Conservation (phyloP, 2,797 vertebrate species). For the Spheniscus humboldti region DNA sequence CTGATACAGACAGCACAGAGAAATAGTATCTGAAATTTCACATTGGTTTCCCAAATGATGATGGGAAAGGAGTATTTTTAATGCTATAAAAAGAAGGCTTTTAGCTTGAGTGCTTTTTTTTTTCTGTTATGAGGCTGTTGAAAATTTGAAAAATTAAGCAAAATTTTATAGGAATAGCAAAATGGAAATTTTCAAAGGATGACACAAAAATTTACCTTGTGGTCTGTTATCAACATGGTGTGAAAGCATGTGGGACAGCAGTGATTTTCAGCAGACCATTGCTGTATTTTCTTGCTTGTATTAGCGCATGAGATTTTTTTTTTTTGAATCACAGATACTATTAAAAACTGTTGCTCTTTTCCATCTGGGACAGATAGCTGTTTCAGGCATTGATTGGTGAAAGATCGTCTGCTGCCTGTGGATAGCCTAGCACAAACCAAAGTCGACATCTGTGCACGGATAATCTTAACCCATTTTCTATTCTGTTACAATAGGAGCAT, state of each 20-base stretch:
- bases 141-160: not conserved
- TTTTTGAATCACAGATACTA: not conserved
- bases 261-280: not conserved
- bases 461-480: conserved; percentile 27
- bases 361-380: not conserved
- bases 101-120: not conserved
- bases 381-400: not conserved
- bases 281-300: not conserved
- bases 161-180: not conserved
- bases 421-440: conserved; percentile 42
- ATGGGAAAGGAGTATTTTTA: not conserved
- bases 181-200: not conserved
- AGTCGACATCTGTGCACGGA: conserved; percentile 30
- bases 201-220: not conserved
- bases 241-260: not conserved
- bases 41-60: not conserved
- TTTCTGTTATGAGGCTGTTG: not conserved
- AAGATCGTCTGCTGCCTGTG: conserved; percentile 33
- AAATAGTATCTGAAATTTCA: not conserved
- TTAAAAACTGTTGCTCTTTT: conserved; percentile 11
- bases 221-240: not conserved
- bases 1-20: not conserved
- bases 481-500: not conserved
- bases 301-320: not conserved
- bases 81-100: conserved; percentile 11